phyloP scores from a whole-genome alignment of 2,113 vertebrate species.

The Dasyornis broadbenti region DNA sequence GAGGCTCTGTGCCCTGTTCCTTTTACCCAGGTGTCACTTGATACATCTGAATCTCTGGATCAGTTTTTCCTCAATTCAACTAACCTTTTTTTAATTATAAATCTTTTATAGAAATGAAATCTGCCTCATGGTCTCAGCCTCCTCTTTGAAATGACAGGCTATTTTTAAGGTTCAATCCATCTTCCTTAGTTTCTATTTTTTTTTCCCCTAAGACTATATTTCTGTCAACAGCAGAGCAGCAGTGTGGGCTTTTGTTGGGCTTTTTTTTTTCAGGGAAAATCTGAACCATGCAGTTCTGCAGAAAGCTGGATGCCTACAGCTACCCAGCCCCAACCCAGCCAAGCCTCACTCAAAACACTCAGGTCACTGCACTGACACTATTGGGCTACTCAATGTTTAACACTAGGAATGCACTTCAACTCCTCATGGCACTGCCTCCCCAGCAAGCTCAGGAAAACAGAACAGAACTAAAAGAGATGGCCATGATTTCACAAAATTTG shows the following conservation, averaged over 20 bases:
- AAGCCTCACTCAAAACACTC: background rate
- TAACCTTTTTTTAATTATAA: conserved; percentile 27
- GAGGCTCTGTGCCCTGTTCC: background rate
- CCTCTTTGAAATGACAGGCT: conserved; percentile 1
- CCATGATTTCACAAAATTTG: background rate
- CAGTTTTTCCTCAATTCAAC: background rate
- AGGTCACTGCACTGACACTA: background rate
- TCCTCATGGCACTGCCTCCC: background rate
- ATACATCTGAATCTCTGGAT: background rate
- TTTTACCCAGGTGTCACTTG: background rate
- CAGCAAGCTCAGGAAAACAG: background rate
- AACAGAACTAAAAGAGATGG: background rate
- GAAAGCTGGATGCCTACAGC: background rate
- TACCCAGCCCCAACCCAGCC: background rate
- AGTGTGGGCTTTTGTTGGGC: background rate
- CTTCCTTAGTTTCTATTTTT: background rate
- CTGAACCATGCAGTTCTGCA: background rate
- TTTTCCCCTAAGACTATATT: background rate
- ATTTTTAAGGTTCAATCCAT: conserved; percentile 40
- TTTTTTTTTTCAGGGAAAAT: background rate
- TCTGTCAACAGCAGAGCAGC: background rate
- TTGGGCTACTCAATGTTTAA: background rate
- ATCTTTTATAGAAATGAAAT: conserved; percentile 24
- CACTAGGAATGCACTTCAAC: background rate
- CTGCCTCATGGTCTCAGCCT: background rate